A percentile compares a stretch with the other conserved stretches of the same genome.
phyloP scores from a whole-genome alignment of 1,140 invertebrate species.

The Drosophila sproati region DNA sequence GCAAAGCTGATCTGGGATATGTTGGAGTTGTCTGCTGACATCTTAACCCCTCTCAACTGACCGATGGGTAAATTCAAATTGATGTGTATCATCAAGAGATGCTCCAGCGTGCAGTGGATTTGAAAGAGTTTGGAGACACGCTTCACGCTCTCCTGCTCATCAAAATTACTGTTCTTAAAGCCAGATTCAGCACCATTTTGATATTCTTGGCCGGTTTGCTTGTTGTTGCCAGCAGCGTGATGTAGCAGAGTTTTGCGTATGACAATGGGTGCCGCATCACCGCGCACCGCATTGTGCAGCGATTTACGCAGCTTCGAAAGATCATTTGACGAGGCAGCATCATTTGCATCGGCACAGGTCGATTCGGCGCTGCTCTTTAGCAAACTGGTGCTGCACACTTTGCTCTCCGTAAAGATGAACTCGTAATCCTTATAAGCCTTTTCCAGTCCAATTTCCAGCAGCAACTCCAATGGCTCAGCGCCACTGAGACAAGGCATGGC shows the following conservation, averaged over 20 bases:
- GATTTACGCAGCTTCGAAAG: slow-evolving; percentile 79
- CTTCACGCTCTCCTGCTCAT: slow-evolving; percentile 60
- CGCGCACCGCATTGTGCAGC: slow-evolving; percentile 68
- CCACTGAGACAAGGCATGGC: slow-evolving; percentile 79
- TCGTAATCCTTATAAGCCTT: slow-evolving; percentile 83
- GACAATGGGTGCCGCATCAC: slow-evolving; percentile 36
- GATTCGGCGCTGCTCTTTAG: slow-evolving; percentile 46
- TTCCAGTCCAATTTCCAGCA: slow-evolving; percentile 83
- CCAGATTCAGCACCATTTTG: slow-evolving; percentile 55
- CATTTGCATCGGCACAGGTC: slow-evolving; percentile 1
- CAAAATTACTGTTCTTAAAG: slow-evolving; percentile 80
- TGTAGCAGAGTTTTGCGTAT: slow-evolving; percentile 75
- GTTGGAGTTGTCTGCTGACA: too few species aligned
- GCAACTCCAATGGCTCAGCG: slow-evolving; percentile 76
- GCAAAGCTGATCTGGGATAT: background rate
- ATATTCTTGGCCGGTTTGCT: slow-evolving; percentile 47
- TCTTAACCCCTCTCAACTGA: slow-evolving; percentile 14
- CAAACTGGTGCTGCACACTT: slow-evolving; percentile 68
- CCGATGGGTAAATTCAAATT: slow-evolving; percentile 79
- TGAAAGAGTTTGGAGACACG: slow-evolving; percentile 71
- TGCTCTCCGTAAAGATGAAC: slow-evolving; percentile 80
- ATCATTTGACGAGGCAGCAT: slow-evolving; percentile 31
- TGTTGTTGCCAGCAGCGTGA: slow-evolving; percentile 40
- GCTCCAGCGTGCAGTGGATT: slow-evolving; percentile 78
- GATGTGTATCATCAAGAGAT: slow-evolving; percentile 79